Evolutionary conservation across 1,140 invertebrate species (phyloP).

Genomic region (Cotesia glomerata): DNA sequence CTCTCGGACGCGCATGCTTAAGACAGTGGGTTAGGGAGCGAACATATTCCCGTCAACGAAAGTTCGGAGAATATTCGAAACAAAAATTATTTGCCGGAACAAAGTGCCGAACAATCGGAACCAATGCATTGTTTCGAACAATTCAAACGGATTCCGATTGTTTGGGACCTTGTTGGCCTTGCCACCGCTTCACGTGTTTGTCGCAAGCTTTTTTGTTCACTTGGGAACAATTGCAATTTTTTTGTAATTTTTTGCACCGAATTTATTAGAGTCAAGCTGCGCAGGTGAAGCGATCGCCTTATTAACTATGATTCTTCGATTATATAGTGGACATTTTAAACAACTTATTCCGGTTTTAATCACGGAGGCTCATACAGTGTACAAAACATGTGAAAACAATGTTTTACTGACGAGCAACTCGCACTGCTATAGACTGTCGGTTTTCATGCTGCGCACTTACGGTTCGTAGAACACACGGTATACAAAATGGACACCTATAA

Average conservation of each 20-base stretch:
- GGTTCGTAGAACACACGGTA: slow-evolving; percentile 56
- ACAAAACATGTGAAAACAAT: slow-evolving; percentile 57
- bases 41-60: slow-evolving; percentile 57
- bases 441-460: slow-evolving; percentile 64
- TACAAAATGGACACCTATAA: slow-evolving; percentile 8
- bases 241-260: not conserved
- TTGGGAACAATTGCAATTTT: not conserved
- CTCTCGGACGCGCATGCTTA: slow-evolving; percentile 56
- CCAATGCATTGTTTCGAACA: not conserved
- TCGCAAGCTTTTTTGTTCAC: no score
- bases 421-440: slow-evolving; percentile 64
- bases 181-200: not conserved
- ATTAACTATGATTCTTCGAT: slow-evolving; percentile 60
- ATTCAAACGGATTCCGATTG: slow-evolving; percentile 36
- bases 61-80: slow-evolving; percentile 60
- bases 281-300: slow-evolving; percentile 47
- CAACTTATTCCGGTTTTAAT: slow-evolving; percentile 66
- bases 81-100: slow-evolving; percentile 45
- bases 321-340: slow-evolving; percentile 64
- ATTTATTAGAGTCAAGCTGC: no score
- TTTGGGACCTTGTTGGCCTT: slow-evolving; percentile 47
- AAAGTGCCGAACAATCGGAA: slow-evolving; percentile 21
- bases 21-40: slow-evolving; percentile 46
- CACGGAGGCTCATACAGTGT: slow-evolving; percentile 59
- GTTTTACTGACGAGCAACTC: slow-evolving; percentile 59